phyloP scores from a whole-genome alignment of 2,888 invertebrate genomes.

The Oscheius sp. region DNA sequence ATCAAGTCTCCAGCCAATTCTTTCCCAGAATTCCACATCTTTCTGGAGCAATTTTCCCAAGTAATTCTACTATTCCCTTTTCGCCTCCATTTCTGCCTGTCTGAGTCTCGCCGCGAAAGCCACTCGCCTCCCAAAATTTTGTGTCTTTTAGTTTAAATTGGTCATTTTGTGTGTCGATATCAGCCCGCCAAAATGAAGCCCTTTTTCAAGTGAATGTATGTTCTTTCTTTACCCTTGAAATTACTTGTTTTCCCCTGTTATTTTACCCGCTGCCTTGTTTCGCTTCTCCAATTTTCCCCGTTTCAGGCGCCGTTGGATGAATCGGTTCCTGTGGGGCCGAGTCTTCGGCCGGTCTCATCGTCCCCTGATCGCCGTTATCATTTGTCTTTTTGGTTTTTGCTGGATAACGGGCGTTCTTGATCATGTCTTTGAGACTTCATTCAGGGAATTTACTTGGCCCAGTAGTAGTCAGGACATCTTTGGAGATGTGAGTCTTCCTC shows the following conservation, averaged over 20 bases:
- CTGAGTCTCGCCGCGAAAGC: too few relatives aligned
- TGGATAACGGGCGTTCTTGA: slow-evolving; percentile 23
- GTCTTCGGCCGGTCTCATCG: background rate
- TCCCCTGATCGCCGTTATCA: background rate
- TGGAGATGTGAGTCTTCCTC: background rate
- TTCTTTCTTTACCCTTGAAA: background rate
- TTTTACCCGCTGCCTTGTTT: background rate
- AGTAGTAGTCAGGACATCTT: slow-evolving; percentile 4
- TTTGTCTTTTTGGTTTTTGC: background rate
- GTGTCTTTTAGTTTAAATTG: too few relatives aligned
- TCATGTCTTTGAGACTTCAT: slow-evolving; percentile 19
- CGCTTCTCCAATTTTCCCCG: background rate
- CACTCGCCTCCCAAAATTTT: too few relatives aligned
- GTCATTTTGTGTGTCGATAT: too few relatives aligned
- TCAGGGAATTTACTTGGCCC: slow-evolving; percentile 31
- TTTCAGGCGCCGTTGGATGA: slow-evolving; percentile 11
- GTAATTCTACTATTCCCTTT: too few relatives aligned
- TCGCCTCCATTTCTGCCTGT: too few relatives aligned
- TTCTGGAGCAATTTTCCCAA: too few relatives aligned
- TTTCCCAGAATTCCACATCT: too few relatives aligned
- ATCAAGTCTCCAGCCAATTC: too few relatives aligned
- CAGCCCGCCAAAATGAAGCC: too few relatives aligned
- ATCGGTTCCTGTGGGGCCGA: background rate
- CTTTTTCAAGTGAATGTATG: background rate
- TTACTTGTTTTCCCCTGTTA: background rate